Percentiles rank a stretch among this genome's conserved stretches.
phyloP scores from a whole-genome alignment of 1,140 invertebrate genomes.

The Bombus impatiens region DNA sequence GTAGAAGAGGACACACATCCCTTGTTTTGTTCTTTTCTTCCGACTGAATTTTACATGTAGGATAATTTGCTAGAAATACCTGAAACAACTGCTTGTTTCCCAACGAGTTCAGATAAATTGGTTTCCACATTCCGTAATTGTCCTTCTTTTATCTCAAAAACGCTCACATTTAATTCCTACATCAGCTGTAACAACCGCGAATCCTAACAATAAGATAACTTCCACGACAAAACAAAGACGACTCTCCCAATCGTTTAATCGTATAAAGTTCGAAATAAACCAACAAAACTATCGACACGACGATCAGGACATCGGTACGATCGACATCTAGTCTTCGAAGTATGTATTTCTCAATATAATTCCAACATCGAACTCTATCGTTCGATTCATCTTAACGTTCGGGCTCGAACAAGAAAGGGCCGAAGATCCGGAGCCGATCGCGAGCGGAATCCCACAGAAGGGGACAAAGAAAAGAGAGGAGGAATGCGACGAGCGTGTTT shows the following conservation, averaged over 20 bases:
- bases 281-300: neutral
- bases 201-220: neutral
- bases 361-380: neutral
- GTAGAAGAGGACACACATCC: no score
- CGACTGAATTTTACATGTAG: no score
- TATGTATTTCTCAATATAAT: conserved; percentile 8
- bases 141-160: neutral
- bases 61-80: no score
- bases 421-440: conserved; percentile 47
- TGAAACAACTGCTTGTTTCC: no score
- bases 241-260: no score
- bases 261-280: no score
- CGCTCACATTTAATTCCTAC: neutral
- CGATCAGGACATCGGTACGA: neutral
- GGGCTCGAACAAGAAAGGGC: neutral
- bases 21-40: no score
- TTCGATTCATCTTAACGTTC: neutral
- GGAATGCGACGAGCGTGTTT: conserved; percentile 73
- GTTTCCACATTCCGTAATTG: no score
- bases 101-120: no score
- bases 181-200: neutral
- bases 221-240: neutral
- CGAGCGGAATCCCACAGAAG: conserved; percentile 38
- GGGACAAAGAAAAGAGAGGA: conserved; percentile 67
- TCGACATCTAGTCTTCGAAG: neutral